These are phyloP conservation scores for Meloidogyne chitwoodi DNA, from an alignment of 1,140 invertebrate genomes.

Conservation along the genomic window DNA sequence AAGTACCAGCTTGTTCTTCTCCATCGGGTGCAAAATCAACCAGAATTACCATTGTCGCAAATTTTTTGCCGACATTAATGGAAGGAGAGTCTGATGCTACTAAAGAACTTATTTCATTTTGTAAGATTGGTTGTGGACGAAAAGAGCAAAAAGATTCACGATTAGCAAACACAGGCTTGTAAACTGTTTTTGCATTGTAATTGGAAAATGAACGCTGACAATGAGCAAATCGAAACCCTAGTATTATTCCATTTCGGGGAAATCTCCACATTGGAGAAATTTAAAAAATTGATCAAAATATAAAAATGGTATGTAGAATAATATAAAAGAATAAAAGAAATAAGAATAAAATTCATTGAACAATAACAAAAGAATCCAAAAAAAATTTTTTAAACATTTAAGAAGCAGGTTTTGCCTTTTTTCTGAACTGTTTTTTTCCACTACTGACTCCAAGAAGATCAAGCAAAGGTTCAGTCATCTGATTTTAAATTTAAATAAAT, in stretches of 20 bases:
- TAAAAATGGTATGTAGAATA: neutral
- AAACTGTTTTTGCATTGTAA: neutral
- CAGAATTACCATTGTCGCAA: neutral
- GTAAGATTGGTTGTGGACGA: neutral
- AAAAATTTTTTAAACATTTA: neutral
- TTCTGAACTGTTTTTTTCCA: neutral
- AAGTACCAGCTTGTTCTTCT: neutral
- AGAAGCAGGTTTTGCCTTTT: neutral
- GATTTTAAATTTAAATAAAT: neutral
- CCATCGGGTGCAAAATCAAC: neutral
- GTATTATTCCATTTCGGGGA: neutral
- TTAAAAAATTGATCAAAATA: neutral
- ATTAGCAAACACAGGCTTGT: neutral
- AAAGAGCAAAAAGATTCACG: neutral
- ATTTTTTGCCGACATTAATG: neutral
- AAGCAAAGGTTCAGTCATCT: slow-evolving; percentile 15
- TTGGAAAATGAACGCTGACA: neutral
- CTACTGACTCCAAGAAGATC: slow-evolving; percentile 13
- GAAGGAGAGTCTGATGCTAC: neutral
- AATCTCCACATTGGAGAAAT: neutral
- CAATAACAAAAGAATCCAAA: neutral
- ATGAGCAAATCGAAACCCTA: neutral
- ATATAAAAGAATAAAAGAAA: neutral
- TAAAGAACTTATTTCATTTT: neutral
- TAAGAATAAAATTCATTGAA: neutral